Evolutionary conservation across 2,113 vertebrate species (phyloP).

Genomic region (Chrysochloris asiatica): DNA sequence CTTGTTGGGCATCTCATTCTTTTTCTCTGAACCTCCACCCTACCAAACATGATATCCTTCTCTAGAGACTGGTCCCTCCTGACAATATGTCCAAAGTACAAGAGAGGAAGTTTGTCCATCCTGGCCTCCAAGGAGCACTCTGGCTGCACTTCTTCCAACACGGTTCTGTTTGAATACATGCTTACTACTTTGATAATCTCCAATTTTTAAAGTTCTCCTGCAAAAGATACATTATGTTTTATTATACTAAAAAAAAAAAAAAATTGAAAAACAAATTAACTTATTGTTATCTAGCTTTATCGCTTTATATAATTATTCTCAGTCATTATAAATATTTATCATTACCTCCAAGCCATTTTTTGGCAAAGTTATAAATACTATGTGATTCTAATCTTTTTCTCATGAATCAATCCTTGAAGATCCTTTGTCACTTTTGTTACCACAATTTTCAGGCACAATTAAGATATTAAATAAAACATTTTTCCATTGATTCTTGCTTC

Average conservation of each 20-base stretch:
- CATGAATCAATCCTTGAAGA: slow-evolving; percentile 66
- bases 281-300: slow-evolving; percentile 55
- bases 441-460: slow-evolving; percentile 65
- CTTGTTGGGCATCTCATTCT: too few relatives aligned
- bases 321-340: slow-evolving; percentile 65
- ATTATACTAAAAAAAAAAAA: slow-evolving; percentile 45
- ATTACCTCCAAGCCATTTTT: slow-evolving; percentile 54
- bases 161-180: too few relatives aligned
- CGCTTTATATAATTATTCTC: slow-evolving; percentile 64
- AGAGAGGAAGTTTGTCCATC: too few relatives aligned
- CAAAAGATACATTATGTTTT: neutral
- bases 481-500: slow-evolving; percentile 70
- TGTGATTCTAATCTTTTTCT: slow-evolving; percentile 72
- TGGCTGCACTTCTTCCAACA: neutral
- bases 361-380: slow-evolving; percentile 60
- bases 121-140: too few relatives aligned
- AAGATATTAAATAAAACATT: slow-evolving; percentile 73
- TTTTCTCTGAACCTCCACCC: too few relatives aligned
- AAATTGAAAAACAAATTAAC: slow-evolving; percentile 60
- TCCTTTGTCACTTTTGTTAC: slow-evolving; percentile 64
- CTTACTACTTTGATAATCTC: too few relatives aligned
- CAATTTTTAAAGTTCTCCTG: slow-evolving; percentile 1
- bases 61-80: too few relatives aligned
- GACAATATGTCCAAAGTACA: too few relatives aligned
- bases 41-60: too few relatives aligned